Conservation (phyloP, 2,888 invertebrate species). For the Eupsilia transversa region DNA sequence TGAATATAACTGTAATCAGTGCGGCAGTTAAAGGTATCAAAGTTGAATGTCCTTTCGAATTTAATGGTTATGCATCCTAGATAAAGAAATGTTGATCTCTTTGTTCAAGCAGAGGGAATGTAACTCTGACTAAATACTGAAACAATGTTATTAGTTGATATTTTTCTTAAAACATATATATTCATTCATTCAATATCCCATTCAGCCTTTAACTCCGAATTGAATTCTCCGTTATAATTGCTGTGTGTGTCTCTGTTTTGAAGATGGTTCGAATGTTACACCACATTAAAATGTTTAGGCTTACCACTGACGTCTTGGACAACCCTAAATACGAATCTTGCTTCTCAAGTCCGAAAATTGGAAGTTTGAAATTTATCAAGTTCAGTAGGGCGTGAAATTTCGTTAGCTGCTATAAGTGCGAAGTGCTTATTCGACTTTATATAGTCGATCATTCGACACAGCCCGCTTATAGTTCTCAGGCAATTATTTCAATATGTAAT, state of each 20-base stretch:
- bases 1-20: constrained; percentile 52
- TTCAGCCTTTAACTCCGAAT: neutral
- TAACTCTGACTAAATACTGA: neutral
- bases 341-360: constrained; percentile 43
- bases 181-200: too few species aligned
- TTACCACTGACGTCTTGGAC: constrained; percentile 1
- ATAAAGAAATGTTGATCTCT: neutral
- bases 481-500: constrained; percentile 52
- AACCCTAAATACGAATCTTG: constrained; percentile 50
- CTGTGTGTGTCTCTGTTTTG: neutral
- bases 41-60: constrained; percentile 55
- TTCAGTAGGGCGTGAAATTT: constrained; percentile 78
- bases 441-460: constrained; percentile 46
- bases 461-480: constrained; percentile 45
- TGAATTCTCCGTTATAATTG: neutral
- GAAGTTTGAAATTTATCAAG: constrained; percentile 68
- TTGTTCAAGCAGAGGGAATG: too few species aligned
- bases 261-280: neutral
- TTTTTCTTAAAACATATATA: neutral
- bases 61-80: constrained; percentile 13
- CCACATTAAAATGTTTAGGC: neutral
- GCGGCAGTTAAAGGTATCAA: constrained; percentile 42
- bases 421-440: constrained; percentile 61
- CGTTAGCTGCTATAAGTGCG: constrained; percentile 64
- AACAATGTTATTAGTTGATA: neutral